phyloP scores from a whole-genome alignment of 1,140 invertebrate genomes.

The Apolygus lucorum region DNA sequence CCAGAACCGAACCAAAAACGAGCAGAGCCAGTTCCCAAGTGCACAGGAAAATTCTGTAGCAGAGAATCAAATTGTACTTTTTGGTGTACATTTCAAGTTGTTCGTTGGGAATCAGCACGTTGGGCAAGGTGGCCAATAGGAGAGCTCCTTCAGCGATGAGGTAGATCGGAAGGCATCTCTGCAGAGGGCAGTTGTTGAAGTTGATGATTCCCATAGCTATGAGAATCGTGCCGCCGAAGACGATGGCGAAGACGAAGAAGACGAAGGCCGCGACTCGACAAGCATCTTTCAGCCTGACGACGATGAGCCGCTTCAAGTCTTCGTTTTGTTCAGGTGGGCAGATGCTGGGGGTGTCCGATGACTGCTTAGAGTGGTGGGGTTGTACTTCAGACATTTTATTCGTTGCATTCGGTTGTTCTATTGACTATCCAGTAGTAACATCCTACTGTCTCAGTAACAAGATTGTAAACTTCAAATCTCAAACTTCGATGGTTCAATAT shows the following conservation, averaged over 20 bases:
- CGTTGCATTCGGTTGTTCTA: too few relatives aligned
- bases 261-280: background rate
- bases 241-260: background rate
- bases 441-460: too few relatives aligned
- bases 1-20: background rate
- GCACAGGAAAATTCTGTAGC: background rate
- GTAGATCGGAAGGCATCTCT: background rate
- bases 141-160: background rate
- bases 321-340: background rate
- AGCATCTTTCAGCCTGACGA: background rate
- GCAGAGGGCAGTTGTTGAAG: background rate
- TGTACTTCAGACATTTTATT: too few relatives aligned
- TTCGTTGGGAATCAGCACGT: too few relatives aligned
- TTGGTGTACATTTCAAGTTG: too few relatives aligned
- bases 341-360: too few relatives aligned
- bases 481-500: too few relatives aligned
- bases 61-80: too few relatives aligned
- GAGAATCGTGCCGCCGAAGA: background rate
- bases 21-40: background rate
- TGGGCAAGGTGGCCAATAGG: background rate
- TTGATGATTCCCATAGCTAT: background rate
- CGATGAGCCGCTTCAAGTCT: background rate
- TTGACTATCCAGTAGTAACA: too few relatives aligned
- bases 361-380: too few relatives aligned
- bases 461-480: too few relatives aligned